phyloP scores from a whole-genome alignment of 2,797 vertebrate genomes.

The Falco novaeseelandiae region DNA sequence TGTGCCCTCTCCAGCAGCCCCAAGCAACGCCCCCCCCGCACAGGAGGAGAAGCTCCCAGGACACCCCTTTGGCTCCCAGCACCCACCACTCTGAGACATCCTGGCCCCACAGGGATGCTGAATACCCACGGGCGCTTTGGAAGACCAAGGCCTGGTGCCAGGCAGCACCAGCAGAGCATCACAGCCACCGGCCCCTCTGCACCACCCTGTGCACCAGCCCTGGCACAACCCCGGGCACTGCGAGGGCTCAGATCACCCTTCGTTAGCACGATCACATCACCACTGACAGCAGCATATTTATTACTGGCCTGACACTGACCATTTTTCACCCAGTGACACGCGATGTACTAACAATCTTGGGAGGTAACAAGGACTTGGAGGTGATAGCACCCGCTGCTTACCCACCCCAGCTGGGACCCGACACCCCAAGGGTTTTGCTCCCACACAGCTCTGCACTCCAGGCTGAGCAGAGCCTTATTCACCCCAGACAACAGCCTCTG shows the following conservation, averaged over 20 bases:
- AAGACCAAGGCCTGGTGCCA: background rate
- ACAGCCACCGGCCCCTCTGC: background rate
- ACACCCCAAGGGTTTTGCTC: background rate
- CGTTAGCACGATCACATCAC: slow-evolving; percentile 78
- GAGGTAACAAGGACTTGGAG: slow-evolving; percentile 15
- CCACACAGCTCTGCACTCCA: background rate
- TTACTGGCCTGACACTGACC: slow-evolving; percentile 35
- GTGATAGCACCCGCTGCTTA: background rate
- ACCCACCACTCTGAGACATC: background rate
- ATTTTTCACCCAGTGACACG: slow-evolving; percentile 69
- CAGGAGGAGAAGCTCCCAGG: background rate
- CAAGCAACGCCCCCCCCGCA: rapidly evolving
- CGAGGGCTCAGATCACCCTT: background rate
- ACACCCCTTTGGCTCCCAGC: background rate
- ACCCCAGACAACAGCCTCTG: background rate
- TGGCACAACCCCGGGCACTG: background rate
- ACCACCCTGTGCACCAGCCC: background rate
- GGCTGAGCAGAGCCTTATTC: background rate
- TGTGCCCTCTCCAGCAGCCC: background rate
- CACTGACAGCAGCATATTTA: slow-evolving; percentile 74
- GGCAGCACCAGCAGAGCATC: rapidly evolving
- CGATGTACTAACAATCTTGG: slow-evolving; percentile 59
- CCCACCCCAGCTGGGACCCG: background rate
- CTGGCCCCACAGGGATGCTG: background rate
- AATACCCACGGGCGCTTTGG: rapidly evolving